Conservation (phyloP, 1,140 invertebrate species). For the Zaprionus lachaisei region DNA sequence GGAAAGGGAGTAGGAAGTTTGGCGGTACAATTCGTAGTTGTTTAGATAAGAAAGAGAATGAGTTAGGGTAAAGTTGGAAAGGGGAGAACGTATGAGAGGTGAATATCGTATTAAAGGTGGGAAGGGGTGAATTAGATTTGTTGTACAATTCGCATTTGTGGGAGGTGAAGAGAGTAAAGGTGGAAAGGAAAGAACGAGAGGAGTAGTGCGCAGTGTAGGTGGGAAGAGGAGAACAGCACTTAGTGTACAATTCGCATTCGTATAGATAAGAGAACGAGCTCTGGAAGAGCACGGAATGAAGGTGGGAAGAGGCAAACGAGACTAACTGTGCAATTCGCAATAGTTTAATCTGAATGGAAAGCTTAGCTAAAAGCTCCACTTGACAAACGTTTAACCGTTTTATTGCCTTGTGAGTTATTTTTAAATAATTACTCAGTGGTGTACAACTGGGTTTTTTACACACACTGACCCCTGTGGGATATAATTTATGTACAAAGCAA, state of each 20-base stretch:
- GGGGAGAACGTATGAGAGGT: neutral
- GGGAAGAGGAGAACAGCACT: too few species aligned
- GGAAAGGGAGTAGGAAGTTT: neutral
- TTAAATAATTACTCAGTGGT: slow-evolving; percentile 62
- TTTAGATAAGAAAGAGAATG: slow-evolving; percentile 6
- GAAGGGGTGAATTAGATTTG: neutral
- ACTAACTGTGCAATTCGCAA: neutral
- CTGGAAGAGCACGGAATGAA: neutral
- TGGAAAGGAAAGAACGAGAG: too few species aligned
- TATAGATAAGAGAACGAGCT: too few species aligned
- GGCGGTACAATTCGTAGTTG: slow-evolving; percentile 21
- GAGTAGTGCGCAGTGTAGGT: too few species aligned
- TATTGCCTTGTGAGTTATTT: slow-evolving; percentile 19
- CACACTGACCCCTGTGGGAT: slow-evolving; percentile 9
- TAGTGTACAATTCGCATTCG: too few species aligned
- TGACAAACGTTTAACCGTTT: slow-evolving; percentile 39
- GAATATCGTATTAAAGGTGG: neutral
- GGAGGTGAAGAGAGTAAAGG: too few species aligned
- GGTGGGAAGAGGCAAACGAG: neutral
- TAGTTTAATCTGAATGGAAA: slow-evolving; percentile 46
- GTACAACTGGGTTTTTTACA: slow-evolving; percentile 54
- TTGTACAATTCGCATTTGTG: slow-evolving; percentile 22
- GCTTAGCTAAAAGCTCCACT: slow-evolving; percentile 37
- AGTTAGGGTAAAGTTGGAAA: too few species aligned
- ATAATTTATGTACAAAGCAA: neutral